phyloP scores from a whole-genome alignment of 2,113 vertebrate species.

The Colinus virginianus region DNA sequence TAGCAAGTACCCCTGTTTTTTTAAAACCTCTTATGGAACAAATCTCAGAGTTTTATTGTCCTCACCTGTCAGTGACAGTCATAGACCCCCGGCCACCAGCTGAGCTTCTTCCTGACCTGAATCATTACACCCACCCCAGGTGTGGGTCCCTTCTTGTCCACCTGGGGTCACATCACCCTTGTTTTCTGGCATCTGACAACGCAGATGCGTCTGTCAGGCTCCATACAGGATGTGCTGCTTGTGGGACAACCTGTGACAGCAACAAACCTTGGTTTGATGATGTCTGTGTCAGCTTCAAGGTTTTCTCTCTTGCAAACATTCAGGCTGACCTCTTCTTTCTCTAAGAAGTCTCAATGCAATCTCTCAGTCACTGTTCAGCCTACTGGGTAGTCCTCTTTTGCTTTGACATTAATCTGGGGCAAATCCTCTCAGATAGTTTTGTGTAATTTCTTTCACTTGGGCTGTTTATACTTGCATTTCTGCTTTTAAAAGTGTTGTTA shows the following conservation, averaged over 20 bases:
- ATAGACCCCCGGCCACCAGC: neutral
- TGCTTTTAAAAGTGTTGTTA: neutral
- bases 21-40: neutral
- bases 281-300: neutral
- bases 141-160: neutral
- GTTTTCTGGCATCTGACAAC: accelerated
- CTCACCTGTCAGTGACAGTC: neutral
- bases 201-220: neutral
- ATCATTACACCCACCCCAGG: too few relatives aligned
- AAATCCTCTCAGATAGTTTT: neutral
- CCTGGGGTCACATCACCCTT: neutral
- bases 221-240: neutral
- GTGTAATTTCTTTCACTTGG: neutral
- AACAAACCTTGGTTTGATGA: neutral
- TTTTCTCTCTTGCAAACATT: neutral
- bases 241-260: neutral
- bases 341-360: neutral
- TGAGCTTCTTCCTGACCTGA: accelerated
- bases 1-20: neutral
- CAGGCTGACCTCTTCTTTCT: neutral
- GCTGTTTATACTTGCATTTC: neutral
- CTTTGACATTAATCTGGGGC: neutral
- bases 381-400: neutral
- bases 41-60: neutral
- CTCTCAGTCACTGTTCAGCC: neutral